Conservation (phyloP, 2,888 invertebrate species). For the Teinopalpus imperialis region DNA sequence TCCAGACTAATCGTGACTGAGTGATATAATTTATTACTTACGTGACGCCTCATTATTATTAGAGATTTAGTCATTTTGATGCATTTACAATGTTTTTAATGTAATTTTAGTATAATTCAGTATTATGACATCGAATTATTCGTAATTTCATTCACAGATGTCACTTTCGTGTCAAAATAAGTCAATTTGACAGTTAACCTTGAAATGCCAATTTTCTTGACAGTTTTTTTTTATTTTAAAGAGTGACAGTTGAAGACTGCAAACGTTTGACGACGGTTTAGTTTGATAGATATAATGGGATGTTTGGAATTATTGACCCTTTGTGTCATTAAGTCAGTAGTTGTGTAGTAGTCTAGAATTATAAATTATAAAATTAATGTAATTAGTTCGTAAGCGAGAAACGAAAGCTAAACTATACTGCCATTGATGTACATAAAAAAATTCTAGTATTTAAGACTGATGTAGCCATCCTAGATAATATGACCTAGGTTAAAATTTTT, state of each 20-base stretch:
- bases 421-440: conserved; percentile 62
- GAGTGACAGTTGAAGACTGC: too few relatives aligned
- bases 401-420: conserved; percentile 73
- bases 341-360: background rate
- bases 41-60: conserved; percentile 20
- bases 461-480: conserved; percentile 45
- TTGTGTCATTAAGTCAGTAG: too few relatives aligned
- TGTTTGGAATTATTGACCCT: too few relatives aligned
- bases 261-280: too few relatives aligned
- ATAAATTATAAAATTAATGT: conserved; percentile 1
- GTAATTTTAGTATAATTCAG: conserved; percentile 18
- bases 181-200: background rate
- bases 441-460: conserved; percentile 55
- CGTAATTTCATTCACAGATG: conserved; percentile 1
- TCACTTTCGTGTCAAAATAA: background rate
- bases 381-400: conserved; percentile 34
- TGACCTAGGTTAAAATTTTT: conserved; percentile 32
- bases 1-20: background rate
- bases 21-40: conserved; percentile 15
- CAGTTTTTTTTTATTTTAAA: too few relatives aligned
- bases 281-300: too few relatives aligned
- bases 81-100: conserved; percentile 48
- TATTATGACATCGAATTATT: background rate
- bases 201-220: too few relatives aligned
- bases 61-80: conserved; percentile 47